Conservation (phyloP, 2,888 invertebrate genomes). For the Drepanosiphum platanoidis region DNA sequence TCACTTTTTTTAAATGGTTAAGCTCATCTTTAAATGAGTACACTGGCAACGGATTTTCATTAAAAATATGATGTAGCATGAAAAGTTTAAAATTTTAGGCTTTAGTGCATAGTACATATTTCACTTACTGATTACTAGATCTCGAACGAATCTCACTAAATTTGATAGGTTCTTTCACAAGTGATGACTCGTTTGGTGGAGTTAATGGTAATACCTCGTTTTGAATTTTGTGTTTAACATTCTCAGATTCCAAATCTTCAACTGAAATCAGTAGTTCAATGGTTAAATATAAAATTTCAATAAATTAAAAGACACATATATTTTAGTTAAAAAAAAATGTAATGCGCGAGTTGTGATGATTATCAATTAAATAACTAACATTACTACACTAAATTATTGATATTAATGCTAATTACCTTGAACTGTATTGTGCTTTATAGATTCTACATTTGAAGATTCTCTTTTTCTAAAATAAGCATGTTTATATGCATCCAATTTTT, state of each 20-base stretch:
- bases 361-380: too few relatives aligned
- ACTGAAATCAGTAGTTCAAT: constrained; percentile 1
- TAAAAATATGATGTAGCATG: too few relatives aligned
- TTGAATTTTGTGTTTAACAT: constrained; percentile 29
- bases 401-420: constrained; percentile 12
- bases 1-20: too few relatives aligned
- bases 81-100: too few relatives aligned
- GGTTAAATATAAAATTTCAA: background rate
- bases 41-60: too few relatives aligned
- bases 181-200: background rate
- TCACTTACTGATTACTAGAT: constrained; percentile 47
- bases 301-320: too few relatives aligned
- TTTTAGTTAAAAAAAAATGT: too few relatives aligned
- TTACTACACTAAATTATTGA: too few relatives aligned
- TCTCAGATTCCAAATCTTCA: background rate
- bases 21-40: too few relatives aligned
- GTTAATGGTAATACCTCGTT: constrained; percentile 54
- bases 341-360: too few relatives aligned
- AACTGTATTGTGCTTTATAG: constrained; percentile 65
- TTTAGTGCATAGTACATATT: too few relatives aligned
- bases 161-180: constrained; percentile 35
- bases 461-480: constrained; percentile 82
- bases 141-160: constrained; percentile 39
- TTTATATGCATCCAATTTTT: constrained; percentile 88
- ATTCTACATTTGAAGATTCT: constrained; percentile 67